Conservation (phyloP, 2,797 vertebrate species). For the Cryptoblepharus egeriae region DNA sequence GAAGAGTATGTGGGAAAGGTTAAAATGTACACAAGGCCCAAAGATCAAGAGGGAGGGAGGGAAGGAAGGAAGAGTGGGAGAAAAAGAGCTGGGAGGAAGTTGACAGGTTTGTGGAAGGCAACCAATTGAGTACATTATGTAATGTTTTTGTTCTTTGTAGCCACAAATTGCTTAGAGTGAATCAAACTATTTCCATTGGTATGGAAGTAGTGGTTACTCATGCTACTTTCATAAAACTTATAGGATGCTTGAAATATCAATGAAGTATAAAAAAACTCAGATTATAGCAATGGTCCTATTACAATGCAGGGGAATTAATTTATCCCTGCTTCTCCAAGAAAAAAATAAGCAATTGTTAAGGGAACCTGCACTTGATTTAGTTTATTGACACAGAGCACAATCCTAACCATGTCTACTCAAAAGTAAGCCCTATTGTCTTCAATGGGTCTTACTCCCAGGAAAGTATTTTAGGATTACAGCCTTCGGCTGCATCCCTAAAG, state of each 20-base stretch:
- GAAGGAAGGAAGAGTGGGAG: neutral
- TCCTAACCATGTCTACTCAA: no score
- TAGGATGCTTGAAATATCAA: neutral
- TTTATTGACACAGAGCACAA: no score
- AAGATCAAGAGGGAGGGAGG: neutral
- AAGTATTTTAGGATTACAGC: no score
- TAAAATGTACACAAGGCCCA: neutral
- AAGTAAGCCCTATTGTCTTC: no score
- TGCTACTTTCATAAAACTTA: neutral
- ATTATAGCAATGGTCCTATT: neutral
- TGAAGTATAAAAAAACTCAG: neutral
- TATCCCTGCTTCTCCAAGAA: constrained; percentile 12
- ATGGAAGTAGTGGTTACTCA: no score
- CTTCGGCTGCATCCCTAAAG: no score
- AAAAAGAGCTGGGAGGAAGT: neutral
- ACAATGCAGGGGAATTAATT: constrained; percentile 8
- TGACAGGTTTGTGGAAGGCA: neutral
- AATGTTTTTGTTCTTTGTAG: neutral
- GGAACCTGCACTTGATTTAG: constrained; percentile 8
- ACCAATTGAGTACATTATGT: neutral
- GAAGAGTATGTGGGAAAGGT: no score
- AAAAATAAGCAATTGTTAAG: constrained; percentile 9
- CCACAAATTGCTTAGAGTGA: neutral
- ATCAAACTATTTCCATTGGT: neutral
- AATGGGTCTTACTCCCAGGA: no score